phyloP scores from a whole-genome alignment of 2,888 invertebrate species.

The Tenthredo notha region DNA sequence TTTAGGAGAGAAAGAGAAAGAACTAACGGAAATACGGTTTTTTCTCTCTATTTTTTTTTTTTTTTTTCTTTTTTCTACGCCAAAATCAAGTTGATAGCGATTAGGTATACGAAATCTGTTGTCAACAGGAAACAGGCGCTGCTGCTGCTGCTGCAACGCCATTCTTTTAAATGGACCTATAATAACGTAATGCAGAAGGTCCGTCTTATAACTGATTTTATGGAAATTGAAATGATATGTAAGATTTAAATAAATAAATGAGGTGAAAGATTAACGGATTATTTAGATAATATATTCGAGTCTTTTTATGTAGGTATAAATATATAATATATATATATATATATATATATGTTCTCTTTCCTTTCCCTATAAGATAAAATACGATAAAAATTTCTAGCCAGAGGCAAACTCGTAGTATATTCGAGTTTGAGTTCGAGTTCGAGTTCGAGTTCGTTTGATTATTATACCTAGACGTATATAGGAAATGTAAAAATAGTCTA shows the following conservation, averaged over 20 bases:
- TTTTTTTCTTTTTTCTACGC: not conserved
- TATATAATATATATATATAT: too few species aligned
- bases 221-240: not conserved
- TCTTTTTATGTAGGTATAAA: too few species aligned
- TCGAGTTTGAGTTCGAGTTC: not conserved
- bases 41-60: not conserved
- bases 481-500: conserved; percentile 58
- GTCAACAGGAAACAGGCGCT: conserved; percentile 41
- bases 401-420: not conserved
- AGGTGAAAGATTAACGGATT: too few species aligned
- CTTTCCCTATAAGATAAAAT: too few species aligned
- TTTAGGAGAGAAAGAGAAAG: too few species aligned
- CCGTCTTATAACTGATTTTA: not conserved
- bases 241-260: too few species aligned
- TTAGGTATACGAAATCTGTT: not conserved
- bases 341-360: too few species aligned
- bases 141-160: not conserved
- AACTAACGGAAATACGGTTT: not conserved
- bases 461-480: not conserved
- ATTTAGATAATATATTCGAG: too few species aligned
- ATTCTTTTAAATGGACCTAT: not conserved
- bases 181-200: not conserved
- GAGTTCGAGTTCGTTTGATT: not conserved
- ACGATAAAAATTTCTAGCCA: not conserved
- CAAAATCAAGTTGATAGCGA: conserved; percentile 23